Percentiles rank a stretch among this genome's conserved stretches.
Evolutionary conservation across 2,113 vertebrate species (phyloP).

Genomic region (Argyrosomus japonicus): DNA sequence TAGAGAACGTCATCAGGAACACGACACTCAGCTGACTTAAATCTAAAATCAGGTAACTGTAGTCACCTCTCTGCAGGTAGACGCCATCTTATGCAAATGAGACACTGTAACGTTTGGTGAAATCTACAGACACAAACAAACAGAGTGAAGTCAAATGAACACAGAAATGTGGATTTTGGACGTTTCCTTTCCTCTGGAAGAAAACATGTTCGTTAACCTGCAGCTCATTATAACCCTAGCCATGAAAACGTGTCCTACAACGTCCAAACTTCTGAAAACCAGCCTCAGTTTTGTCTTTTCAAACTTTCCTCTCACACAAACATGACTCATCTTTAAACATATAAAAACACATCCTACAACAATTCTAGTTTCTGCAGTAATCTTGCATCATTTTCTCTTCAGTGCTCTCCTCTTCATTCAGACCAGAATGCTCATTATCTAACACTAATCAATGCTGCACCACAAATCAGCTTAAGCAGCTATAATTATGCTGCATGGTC

Average conservation of each 20-base stretch:
- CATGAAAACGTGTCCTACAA: no score
- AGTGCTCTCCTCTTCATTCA: background rate
- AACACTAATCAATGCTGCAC: background rate
- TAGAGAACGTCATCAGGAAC: no score
- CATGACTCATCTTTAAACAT: background rate
- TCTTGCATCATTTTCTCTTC: background rate
- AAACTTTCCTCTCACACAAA: background rate
- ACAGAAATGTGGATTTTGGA: no score
- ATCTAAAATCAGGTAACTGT: no score
- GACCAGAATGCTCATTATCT: background rate
- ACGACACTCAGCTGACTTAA: no score
- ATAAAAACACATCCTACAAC: background rate
- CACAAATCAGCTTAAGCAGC: conserved; percentile 9
- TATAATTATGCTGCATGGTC: background rate
- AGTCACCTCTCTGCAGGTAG: no score
- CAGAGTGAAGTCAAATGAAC: no score
- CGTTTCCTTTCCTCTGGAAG: no score
- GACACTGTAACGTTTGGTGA: no score
- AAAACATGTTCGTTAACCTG: background rate
- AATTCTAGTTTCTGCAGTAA: background rate
- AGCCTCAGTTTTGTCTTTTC: background rate
- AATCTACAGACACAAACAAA: no score
- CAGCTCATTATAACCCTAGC: background rate
- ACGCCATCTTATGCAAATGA: no score
- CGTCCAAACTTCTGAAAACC: background rate